phyloP scores from a whole-genome alignment of 1,140 invertebrate species.

The Magallana ariakensis region DNA sequence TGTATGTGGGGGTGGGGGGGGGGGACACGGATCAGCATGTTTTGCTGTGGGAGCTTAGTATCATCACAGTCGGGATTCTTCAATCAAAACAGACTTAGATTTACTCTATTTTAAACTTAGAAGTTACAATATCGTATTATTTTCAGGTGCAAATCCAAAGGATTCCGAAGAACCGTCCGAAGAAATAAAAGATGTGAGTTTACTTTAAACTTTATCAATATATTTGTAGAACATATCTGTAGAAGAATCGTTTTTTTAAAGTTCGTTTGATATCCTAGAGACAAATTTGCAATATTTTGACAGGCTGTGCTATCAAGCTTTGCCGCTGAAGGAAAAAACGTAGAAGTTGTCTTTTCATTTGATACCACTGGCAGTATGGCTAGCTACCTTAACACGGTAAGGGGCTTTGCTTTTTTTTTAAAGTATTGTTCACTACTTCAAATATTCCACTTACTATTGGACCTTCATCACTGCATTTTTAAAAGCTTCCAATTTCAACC shows the following conservation, averaged over 20 bases:
- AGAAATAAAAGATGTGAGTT: constrained; percentile 14
- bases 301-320: constrained; percentile 71
- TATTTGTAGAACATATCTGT: too few species aligned
- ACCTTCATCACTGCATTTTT: neutral
- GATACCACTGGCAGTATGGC: constrained; percentile 77
- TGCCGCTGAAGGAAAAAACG: constrained; percentile 62
- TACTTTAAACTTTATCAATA: neutral
- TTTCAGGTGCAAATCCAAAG: neutral
- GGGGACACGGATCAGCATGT: too few species aligned
- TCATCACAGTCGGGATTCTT: too few species aligned
- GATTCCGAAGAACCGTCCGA: neutral
- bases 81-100: too few species aligned
- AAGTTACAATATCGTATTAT: neutral
- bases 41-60: too few species aligned
- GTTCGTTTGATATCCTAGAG: neutral
- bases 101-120: too few species aligned
- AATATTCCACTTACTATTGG: too few species aligned
- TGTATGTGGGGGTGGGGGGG: too few species aligned
- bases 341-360: constrained; percentile 76
- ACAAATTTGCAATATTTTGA: neutral
- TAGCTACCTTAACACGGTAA: constrained; percentile 61
- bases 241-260: too few species aligned
- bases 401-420: neutral
- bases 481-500: neutral
- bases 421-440: neutral